Evolutionary conservation across 2,113 vertebrate species (phyloP).

Genomic region (Larimichthys crocea): DNA sequence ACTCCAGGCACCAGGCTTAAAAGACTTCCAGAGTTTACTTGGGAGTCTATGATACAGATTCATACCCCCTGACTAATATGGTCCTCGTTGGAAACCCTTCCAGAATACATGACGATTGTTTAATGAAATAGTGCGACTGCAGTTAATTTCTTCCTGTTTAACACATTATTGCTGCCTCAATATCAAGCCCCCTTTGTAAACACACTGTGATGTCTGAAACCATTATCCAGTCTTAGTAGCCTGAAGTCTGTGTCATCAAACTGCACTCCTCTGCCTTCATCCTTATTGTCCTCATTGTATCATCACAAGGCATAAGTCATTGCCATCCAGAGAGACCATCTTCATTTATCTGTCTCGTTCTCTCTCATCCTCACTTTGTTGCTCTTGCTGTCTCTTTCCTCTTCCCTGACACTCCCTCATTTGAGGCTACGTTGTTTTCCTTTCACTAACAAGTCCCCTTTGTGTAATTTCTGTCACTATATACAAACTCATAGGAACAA

Average conservation of each 20-base stretch:
- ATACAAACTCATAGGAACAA: constrained; percentile 62
- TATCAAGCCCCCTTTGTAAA: constrained; percentile 48
- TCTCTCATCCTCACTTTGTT: constrained; percentile 30
- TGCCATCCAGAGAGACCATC: constrained; percentile 44
- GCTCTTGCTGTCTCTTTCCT: constrained; percentile 27
- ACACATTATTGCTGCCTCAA: constrained; percentile 43
- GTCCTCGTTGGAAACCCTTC: constrained; percentile 20
- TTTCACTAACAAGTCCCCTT: constrained; percentile 76
- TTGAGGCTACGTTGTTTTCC: constrained; percentile 57
- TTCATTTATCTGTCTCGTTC: constrained; percentile 59
- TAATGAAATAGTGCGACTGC: constrained; percentile 24
- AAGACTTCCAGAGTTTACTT: constrained; percentile 70
- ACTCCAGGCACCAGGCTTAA: constrained; percentile 52
- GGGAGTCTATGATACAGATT: constrained; percentile 60
- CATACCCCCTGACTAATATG: constrained; percentile 31
- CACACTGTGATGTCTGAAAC: constrained; percentile 46
- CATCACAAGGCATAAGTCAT: constrained; percentile 45
- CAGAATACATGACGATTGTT: constrained; percentile 23
- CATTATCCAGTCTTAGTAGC: constrained; percentile 44
- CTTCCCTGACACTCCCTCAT: constrained; percentile 39
- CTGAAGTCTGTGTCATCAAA: constrained; percentile 38
- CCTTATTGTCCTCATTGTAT: constrained; percentile 38
- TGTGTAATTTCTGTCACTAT: constrained; percentile 63
- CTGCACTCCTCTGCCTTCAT: constrained; percentile 20
- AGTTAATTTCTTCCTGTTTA: constrained; percentile 45